Conservation (phyloP, 2,797 vertebrate genomes). For the Rhynchotus rufescens region DNA sequence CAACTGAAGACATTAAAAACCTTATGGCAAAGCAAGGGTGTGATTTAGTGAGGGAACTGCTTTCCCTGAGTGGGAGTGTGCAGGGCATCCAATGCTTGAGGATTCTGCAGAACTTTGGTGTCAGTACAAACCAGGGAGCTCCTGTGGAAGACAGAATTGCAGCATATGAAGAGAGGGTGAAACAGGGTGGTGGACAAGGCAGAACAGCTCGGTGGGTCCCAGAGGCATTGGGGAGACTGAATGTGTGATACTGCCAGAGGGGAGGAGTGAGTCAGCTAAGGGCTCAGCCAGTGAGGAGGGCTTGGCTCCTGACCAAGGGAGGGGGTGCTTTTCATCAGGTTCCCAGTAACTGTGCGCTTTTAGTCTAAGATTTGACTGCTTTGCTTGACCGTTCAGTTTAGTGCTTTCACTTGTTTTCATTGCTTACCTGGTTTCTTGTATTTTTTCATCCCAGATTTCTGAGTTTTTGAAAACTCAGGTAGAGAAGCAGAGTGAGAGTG, state of each 20-base stretch:
- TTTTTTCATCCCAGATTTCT: background rate
- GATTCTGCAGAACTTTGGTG: background rate
- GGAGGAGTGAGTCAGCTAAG: background rate
- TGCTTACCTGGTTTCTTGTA: background rate
- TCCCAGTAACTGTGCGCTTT: background rate
- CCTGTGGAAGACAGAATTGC: background rate
- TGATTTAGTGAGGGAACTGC: background rate
- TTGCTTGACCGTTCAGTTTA: background rate
- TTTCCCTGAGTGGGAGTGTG: background rate
- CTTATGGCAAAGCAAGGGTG: background rate
- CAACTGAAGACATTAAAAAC: background rate
- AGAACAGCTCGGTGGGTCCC: background rate
- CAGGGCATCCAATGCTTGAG: background rate
- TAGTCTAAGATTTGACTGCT: background rate
- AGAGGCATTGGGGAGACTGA: background rate
- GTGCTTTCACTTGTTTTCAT: background rate
- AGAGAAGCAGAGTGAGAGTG: background rate
- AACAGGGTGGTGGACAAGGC: background rate
- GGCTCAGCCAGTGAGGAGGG: background rate
- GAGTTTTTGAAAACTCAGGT: background rate
- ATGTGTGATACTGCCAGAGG: rapidly evolving
- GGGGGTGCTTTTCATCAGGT: background rate
- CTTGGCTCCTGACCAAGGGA: background rate
- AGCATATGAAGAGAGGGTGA: background rate
- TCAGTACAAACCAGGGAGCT: background rate